phyloP scores from a whole-genome alignment of 2,888 invertebrate species.

The Stenoptilia bipunctidactyla region DNA sequence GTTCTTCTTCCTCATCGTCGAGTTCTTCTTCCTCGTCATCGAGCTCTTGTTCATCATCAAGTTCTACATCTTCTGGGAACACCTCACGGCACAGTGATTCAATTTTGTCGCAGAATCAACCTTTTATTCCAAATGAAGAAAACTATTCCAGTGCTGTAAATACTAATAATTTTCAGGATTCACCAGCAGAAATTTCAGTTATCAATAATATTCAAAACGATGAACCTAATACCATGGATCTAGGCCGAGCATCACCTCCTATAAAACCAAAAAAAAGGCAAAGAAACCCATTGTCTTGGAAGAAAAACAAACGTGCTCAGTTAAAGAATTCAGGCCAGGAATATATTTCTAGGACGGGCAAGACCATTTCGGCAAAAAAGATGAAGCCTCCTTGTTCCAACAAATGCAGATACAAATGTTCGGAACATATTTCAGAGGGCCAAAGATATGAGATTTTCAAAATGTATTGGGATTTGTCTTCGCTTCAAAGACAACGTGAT shows the following conservation, averaged over 20 bases:
- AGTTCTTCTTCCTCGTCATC: not conserved
- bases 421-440: constrained; percentile 8
- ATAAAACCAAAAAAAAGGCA: constrained; percentile 5
- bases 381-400: constrained; percentile 9
- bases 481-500: constrained; percentile 11
- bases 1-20: not conserved
- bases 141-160: not conserved
- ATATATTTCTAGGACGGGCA: constrained; percentile 8
- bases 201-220: constrained; percentile 5
- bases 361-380: constrained; percentile 9
- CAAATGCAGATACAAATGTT: constrained; percentile 10
- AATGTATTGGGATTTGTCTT: constrained; percentile 9
- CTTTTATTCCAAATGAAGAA: not conserved
- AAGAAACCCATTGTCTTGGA: constrained; percentile 9
- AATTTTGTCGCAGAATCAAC: not conserved
- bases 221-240: constrained; percentile 5
- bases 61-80: not conserved
- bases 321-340: constrained; percentile 10
- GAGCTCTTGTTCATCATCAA: not conserved
- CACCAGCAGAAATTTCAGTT: constrained; percentile 4
- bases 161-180: constrained; percentile 1
- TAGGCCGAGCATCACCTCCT: constrained; percentile 3
- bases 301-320: constrained; percentile 10
- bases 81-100: not conserved
- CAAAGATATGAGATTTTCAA: constrained; percentile 8